These are phyloP conservation scores for Montifringilla adamsi DNA, from an alignment of 2,113 vertebrate species.

Conservation along the genomic window DNA sequence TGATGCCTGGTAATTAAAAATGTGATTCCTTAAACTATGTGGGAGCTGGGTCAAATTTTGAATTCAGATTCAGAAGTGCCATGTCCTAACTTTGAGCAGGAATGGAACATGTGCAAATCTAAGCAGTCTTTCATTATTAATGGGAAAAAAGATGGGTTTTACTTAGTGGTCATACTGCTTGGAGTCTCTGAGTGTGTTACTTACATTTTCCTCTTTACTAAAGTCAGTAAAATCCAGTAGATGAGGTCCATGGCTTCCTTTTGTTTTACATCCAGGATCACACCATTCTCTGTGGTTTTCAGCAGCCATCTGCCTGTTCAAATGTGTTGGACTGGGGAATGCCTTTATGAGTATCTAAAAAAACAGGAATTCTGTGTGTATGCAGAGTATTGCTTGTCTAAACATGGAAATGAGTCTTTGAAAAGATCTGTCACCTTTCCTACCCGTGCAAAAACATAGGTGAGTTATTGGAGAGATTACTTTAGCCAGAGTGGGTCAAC, in stretches of 20 bases:
- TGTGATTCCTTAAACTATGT: neutral
- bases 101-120: neutral
- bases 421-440: neutral
- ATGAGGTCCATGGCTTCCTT: neutral
- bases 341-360: neutral
- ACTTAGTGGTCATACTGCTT: neutral
- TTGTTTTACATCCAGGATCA: neutral
- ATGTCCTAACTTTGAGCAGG: neutral
- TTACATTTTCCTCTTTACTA: neutral
- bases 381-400: neutral
- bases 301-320: neutral
- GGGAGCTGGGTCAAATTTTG: neutral
- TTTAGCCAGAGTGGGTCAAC: neutral
- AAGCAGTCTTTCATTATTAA: constrained; percentile 12
- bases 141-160: neutral
- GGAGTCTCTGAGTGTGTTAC: neutral
- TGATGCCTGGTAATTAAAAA: neutral
- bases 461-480: neutral
- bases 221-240: neutral
- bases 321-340: neutral
- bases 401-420: neutral
- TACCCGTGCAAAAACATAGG: neutral
- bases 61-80: neutral
- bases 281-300: neutral
- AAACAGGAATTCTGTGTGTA: accelerated